Evolutionary conservation across 2,113 vertebrate genomes (phyloP).

Genomic region (Lophura nycthemera): DNA sequence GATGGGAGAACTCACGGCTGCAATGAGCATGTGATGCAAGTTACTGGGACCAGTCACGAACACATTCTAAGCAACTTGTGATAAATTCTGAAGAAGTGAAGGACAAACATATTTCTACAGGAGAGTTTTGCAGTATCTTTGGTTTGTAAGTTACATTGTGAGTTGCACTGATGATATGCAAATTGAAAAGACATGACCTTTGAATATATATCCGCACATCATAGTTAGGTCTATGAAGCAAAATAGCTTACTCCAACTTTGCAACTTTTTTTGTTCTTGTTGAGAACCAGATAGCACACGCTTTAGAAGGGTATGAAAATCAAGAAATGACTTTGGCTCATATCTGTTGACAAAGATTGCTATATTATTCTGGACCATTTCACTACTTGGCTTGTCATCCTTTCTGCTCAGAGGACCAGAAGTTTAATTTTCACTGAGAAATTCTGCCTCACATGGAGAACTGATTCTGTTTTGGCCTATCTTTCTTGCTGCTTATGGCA

Average conservation of each 20-base stretch:
- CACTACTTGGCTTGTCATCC: background rate
- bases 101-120: background rate
- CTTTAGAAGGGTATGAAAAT: background rate
- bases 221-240: background rate
- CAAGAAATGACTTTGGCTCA: background rate
- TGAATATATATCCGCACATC: background rate
- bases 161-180: background rate
- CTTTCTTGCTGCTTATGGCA: background rate
- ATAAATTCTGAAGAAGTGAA: background rate
- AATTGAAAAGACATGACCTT: background rate
- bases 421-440: background rate
- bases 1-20: slow-evolving; percentile 29
- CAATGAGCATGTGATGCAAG: rapidly evolving
- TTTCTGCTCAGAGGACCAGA: background rate
- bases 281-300: background rate
- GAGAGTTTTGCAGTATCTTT: background rate
- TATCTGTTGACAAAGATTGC: background rate
- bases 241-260: background rate
- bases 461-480: background rate
- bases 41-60: background rate
- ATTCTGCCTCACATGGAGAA: background rate
- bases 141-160: background rate
- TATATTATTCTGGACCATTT: background rate
- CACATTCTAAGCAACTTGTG: background rate
- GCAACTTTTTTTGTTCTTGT: background rate